Evolutionary conservation across 2,113 vertebrate genomes (phyloP).

Genomic region (Pseudonaja textilis): DNA sequence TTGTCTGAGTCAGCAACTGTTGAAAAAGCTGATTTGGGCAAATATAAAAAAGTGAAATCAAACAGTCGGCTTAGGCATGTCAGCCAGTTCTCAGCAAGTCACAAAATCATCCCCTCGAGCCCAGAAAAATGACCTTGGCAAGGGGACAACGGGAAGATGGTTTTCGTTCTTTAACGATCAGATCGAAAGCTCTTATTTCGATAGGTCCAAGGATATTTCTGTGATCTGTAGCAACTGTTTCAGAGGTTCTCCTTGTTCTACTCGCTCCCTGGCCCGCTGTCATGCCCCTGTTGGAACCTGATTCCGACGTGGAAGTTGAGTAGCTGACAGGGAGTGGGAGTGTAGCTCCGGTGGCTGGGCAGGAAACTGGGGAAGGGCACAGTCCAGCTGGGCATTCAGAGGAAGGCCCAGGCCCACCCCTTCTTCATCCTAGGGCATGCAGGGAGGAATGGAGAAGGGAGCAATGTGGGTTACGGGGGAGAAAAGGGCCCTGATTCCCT

Average conservation of each 20-base stretch:
- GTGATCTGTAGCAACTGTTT: not conserved
- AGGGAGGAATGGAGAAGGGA: too few relatives aligned
- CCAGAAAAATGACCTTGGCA: not conserved
- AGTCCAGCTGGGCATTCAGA: too few relatives aligned
- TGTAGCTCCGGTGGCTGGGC: too few relatives aligned
- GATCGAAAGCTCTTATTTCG: not conserved
- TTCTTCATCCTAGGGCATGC: too few relatives aligned
- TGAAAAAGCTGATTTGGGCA: not conserved
- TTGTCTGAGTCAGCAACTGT: not conserved
- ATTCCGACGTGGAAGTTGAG: too few relatives aligned
- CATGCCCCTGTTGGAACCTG: too few relatives aligned
- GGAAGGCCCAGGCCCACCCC: too few relatives aligned
- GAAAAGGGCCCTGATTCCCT: too few relatives aligned
- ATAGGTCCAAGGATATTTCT: not conserved
- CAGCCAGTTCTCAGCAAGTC: not conserved
- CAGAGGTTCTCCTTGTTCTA: not conserved
- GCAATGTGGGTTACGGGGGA: too few relatives aligned
- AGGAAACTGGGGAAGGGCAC: too few relatives aligned
- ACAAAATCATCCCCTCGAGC: not conserved
- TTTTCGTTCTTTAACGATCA: not conserved
- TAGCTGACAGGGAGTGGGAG: too few relatives aligned
- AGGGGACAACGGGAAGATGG: not conserved
- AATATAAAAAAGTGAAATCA: not conserved
- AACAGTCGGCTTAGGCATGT: not conserved
- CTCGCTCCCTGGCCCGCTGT: too few relatives aligned